phyloP scores from a whole-genome alignment of 2,113 vertebrate genomes.

The Tichodroma muraria region DNA sequence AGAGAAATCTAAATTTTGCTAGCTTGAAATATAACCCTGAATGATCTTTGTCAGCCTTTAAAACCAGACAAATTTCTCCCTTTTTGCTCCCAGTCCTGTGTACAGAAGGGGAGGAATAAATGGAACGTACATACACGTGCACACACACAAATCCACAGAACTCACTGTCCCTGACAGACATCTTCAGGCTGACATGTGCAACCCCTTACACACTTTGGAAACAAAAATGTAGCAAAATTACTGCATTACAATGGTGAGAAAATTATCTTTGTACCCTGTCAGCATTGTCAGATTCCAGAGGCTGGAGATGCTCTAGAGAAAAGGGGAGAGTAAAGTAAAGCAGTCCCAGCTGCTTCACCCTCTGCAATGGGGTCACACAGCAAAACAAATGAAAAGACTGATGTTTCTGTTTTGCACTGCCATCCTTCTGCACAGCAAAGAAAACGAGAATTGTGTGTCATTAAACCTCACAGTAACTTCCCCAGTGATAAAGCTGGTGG shows the following conservation, averaged over 20 bases:
- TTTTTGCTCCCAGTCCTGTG: background rate
- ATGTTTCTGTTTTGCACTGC: background rate
- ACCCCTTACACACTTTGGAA: background rate
- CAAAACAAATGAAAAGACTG: background rate
- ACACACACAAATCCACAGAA: background rate
- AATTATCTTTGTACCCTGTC: background rate
- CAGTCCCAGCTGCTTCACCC: background rate
- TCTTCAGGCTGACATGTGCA: background rate
- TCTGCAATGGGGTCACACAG: background rate
- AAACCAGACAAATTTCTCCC: background rate
- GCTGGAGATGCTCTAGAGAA: background rate
- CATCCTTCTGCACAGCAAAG: background rate
- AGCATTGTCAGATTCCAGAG: background rate
- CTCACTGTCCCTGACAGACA: background rate
- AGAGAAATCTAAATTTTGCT: background rate
- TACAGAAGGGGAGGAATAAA: background rate
- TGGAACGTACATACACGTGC: no score
- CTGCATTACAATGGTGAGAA: background rate
- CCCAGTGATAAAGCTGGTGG: background rate
- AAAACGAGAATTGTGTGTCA: background rate
- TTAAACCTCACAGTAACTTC: background rate
- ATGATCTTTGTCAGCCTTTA: background rate
- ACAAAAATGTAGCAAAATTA: background rate
- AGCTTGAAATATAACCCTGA: background rate
- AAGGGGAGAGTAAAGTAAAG: background rate